These are phyloP conservation scores for Aphaenogaster ashmeadi DNA, from an alignment of 1,140 invertebrate species.

Conservation along the genomic window DNA sequence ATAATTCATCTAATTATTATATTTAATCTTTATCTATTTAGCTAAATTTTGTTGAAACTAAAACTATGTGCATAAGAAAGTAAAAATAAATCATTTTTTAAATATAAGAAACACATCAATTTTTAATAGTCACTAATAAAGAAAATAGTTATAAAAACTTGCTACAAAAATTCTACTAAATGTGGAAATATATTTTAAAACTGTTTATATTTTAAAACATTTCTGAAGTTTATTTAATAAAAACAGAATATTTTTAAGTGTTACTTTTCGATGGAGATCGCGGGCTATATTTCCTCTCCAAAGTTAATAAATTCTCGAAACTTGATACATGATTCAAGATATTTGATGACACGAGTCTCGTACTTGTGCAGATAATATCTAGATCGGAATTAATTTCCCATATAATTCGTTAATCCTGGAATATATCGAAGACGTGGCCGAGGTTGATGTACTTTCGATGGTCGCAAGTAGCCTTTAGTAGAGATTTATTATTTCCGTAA, in stretches of 20 bases:
- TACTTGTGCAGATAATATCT: conserved; percentile 58
- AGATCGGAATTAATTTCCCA: conserved; percentile 67
- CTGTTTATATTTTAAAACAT: neutral
- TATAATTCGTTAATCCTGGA: conserved; percentile 62
- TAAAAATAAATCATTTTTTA: neutral
- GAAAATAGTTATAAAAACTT: neutral
- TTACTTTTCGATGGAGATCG: neutral
- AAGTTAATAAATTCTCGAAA: conserved; percentile 27
- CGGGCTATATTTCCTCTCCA: neutral
- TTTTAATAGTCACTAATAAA: neutral
- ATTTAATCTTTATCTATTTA: neutral
- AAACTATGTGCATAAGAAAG: neutral
- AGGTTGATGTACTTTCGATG: conserved; percentile 40
- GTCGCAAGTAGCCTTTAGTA: conserved; percentile 53
- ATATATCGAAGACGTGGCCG: conserved; percentile 22
- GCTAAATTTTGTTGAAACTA: neutral
- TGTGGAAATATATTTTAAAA: neutral
- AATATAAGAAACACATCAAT: neutral
- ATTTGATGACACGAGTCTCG: neutral
- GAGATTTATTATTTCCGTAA: conserved; percentile 54
- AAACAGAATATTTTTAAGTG: neutral
- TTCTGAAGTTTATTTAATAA: neutral
- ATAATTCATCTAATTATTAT: neutral
- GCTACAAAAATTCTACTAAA: neutral
- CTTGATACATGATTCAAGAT: neutral